phyloP scores from a whole-genome alignment of 2,797 vertebrate species.

The Hozukius guyotensis region DNA sequence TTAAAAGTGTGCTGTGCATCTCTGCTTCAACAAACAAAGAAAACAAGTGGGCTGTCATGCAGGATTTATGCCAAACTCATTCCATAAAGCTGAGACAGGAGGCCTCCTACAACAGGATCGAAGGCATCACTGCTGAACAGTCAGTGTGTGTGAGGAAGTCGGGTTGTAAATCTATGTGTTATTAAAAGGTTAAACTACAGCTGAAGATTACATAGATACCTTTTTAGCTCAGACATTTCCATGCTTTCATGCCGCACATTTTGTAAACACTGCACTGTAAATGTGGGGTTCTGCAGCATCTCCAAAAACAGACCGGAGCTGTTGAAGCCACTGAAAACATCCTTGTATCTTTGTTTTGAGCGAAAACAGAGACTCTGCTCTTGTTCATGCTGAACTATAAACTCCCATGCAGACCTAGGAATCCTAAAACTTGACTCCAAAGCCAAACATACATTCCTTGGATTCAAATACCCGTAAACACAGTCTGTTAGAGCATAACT shows the following conservation, averaged over 20 bases:
- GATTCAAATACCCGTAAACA: not conserved
- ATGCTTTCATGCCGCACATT: slow-evolving; percentile 40
- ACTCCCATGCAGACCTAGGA: slow-evolving; percentile 31
- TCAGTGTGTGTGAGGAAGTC: not conserved
- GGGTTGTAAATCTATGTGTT: not conserved
- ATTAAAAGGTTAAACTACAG: not conserved
- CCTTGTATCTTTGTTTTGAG: not conserved
- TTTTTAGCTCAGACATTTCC: not conserved
- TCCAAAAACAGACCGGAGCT: slow-evolving; percentile 6
- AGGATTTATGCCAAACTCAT: slow-evolving; percentile 44
- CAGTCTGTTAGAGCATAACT: not conserved
- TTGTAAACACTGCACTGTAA: not conserved
- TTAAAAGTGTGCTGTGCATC: slow-evolving; percentile 29
- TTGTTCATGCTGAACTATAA: slow-evolving; percentile 10
- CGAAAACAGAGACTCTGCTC: not conserved
- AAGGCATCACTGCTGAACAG: not conserved
- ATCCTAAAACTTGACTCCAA: slow-evolving; percentile 1
- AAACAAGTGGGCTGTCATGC: slow-evolving; percentile 46
- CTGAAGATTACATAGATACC: not conserved
- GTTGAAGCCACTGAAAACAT: not conserved
- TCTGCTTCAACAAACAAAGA: slow-evolving; percentile 11
- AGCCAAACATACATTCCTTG: slow-evolving; percentile 11
- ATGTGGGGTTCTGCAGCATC: not conserved
- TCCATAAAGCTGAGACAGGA: slow-evolving; percentile 53
- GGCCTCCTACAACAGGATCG: not conserved